Evolutionary conservation across 2,113 vertebrate species (phyloP).

Genomic region (Poecilia latipinna): DNA sequence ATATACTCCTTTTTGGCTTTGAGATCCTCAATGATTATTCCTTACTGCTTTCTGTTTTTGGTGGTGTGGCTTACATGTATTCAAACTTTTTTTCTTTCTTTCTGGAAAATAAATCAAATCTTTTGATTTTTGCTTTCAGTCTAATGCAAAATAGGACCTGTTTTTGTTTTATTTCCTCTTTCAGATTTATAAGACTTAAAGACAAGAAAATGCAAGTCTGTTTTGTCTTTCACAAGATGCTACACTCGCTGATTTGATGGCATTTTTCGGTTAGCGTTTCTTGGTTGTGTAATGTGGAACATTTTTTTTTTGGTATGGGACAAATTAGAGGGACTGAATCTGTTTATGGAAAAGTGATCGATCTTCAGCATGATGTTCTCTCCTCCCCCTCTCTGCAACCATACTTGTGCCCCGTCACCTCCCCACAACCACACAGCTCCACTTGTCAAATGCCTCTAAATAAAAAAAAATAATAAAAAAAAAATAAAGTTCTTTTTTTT

Average conservation of each 20-base stretch:
- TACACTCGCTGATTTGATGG: constrained; percentile 84
- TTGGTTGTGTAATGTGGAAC: constrained; percentile 89
- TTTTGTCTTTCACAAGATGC: constrained; percentile 82
- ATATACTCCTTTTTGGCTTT: constrained; percentile 85
- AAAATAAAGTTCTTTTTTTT: neutral
- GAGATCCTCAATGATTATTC: constrained; percentile 86
- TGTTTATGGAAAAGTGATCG: constrained; percentile 68
- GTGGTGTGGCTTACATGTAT: constrained; percentile 88
- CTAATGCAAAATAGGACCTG: constrained; percentile 76
- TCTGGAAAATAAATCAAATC: constrained; percentile 67
- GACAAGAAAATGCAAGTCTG: constrained; percentile 56
- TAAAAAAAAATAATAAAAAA: constrained; percentile 81
- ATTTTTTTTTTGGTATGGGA: constrained; percentile 83
- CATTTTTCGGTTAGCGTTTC: constrained; percentile 51
- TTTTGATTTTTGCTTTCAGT: constrained; percentile 82
- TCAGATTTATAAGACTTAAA: constrained; percentile 70
- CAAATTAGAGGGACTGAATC: constrained; percentile 85
- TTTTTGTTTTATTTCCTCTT: constrained; percentile 34
- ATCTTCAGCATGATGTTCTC: constrained; percentile 72
- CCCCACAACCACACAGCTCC: constrained; percentile 88
- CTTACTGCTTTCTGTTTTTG: constrained; percentile 86
- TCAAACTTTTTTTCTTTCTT: constrained; percentile 65
- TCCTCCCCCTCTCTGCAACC: constrained; percentile 59
- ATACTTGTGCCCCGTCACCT: constrained; percentile 85
- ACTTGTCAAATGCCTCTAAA: constrained; percentile 98